These are phyloP conservation scores for Zonitis immaculata DNA, from an alignment of 2,888 invertebrate genomes.

Conservation along the genomic window DNA sequence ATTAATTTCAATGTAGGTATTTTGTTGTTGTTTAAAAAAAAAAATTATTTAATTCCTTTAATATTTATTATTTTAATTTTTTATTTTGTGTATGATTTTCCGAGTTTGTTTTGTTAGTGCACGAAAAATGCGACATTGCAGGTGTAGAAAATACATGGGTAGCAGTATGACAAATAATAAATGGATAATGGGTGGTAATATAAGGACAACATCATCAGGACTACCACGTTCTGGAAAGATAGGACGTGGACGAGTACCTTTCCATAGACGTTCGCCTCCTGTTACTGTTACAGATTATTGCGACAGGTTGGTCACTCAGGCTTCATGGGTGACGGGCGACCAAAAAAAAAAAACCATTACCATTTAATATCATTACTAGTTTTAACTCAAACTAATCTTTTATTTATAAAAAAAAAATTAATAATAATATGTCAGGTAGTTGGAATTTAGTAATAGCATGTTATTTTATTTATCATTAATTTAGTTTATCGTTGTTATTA, in stretches of 20 bases:
- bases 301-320: constrained; percentile 46
- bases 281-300: constrained; percentile 28
- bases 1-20: no score
- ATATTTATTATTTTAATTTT: background rate
- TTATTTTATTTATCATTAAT: no score
- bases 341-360: no score
- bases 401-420: no score
- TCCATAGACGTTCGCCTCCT: constrained; percentile 58
- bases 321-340: constrained; percentile 42
- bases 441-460: constrained; percentile 1
- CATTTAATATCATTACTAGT: no score
- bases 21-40: no score
- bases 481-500: no score
- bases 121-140: constrained; percentile 36
- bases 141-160: constrained; percentile 48
- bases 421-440: background rate
- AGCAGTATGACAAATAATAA: constrained; percentile 34
- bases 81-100: background rate
- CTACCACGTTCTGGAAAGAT: constrained; percentile 47
- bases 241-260: constrained; percentile 53
- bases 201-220: constrained; percentile 19
- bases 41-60: background rate
- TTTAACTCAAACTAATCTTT: background rate
- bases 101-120: constrained; percentile 19
- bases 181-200: constrained; percentile 32